Percentiles rank a stretch among this genome's conserved stretches.
These are phyloP conservation scores for Nothocercus nigrocapillus DNA, from an alignment of 2,113 vertebrate genomes.

Conservation along the genomic window DNA sequence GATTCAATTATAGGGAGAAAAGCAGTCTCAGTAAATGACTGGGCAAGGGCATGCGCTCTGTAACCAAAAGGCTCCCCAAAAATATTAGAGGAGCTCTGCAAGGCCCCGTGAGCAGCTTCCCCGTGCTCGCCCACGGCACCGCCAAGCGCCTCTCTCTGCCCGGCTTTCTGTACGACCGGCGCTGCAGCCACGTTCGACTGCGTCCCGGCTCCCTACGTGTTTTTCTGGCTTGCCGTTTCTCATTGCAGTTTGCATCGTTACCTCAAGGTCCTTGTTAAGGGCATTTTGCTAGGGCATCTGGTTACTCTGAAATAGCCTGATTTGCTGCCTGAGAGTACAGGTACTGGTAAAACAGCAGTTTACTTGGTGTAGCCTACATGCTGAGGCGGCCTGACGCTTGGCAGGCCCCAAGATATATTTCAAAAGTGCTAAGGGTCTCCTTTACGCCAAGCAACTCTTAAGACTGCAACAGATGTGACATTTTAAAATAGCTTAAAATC, in stretches of 20 bases:
- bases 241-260: not conserved
- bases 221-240: not conserved
- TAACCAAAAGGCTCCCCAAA: not conserved
- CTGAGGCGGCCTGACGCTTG: not conserved
- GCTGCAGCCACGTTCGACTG: not conserved
- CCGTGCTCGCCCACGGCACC: not conserved
- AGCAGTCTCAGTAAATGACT: not conserved
- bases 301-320: not conserved
- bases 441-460: not conserved
- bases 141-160: not conserved
- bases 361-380: not conserved
- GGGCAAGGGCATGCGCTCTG: not conserved
- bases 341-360: not conserved
- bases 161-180: too few relatives aligned
- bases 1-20: not conserved
- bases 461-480: not conserved
- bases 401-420: not conserved
- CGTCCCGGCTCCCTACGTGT: not conserved
- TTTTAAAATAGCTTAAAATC: not conserved
- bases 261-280: not conserved
- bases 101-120: rapidly evolving
- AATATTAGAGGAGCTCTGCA: not conserved
- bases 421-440: not conserved
- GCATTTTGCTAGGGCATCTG: too few relatives aligned
- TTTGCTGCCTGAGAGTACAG: not conserved